These are phyloP conservation scores for Turritopsis rubra DNA, from an alignment of 30 jellyfish, hydroid and myxozoan genomes.

Conservation along the genomic window DNA sequence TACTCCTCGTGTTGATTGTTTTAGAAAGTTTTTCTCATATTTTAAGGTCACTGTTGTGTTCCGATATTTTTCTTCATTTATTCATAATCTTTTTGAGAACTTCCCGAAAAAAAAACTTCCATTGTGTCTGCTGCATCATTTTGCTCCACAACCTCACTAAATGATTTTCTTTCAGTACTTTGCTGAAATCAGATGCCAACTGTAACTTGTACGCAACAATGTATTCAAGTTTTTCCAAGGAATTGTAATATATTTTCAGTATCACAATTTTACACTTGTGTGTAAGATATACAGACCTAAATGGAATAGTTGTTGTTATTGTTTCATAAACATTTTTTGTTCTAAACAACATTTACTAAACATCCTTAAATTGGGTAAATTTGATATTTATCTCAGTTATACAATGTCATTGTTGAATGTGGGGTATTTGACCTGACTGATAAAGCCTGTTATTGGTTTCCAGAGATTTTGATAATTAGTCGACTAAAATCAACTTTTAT, in stretches of 20 bases:
- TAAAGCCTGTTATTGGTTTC: no score
- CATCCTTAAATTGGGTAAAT: no score
- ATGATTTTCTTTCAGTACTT: not conserved
- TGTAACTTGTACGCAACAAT: not conserved
- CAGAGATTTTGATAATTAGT: no score
- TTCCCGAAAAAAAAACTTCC: not conserved
- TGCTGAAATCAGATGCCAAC: no score
- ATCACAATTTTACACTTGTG: not conserved
- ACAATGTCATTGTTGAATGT: no score
- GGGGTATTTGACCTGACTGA: no score
- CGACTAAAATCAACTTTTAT: no score
- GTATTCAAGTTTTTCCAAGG: not conserved
- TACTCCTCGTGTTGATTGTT: not conserved
- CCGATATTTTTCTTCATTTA: constrained; percentile 1
- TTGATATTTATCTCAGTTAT: no score
- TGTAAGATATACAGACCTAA: not conserved
- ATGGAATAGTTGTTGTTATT: not conserved
- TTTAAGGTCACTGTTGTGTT: constrained; percentile 9
- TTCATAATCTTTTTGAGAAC: constrained; percentile 1
- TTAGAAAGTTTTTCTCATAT: constrained; percentile 1
- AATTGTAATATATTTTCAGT: not conserved
- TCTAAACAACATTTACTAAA: no score
- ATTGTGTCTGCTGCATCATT: constrained; percentile 18
- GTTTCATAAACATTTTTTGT: no score
- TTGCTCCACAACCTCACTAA: not conserved